Conservation (phyloP, 2,113 vertebrate genomes). For the Myxocyprinus asiaticus region DNA sequence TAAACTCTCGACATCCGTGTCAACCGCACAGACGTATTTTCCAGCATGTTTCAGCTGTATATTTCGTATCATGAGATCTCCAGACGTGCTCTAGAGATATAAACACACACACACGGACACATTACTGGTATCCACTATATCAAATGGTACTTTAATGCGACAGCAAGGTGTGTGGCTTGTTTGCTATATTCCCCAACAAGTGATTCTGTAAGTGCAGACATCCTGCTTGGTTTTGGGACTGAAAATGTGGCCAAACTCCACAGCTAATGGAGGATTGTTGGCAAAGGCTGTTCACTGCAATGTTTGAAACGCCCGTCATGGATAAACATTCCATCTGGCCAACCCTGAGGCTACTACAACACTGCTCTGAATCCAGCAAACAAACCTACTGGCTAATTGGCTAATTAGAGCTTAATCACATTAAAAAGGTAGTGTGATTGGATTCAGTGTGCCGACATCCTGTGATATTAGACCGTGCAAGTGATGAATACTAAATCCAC, state of each 20-base stretch:
- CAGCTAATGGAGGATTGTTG: constrained; percentile 37
- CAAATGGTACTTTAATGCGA: neutral
- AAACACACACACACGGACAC: constrained; percentile 33
- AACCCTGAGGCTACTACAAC: constrained; percentile 11
- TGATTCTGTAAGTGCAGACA: constrained; percentile 18
- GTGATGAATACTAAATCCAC: constrained; percentile 43
- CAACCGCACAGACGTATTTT: constrained; percentile 88
- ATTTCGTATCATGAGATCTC: constrained; percentile 93
- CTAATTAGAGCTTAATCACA: constrained; percentile 52
- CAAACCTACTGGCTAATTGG: constrained; percentile 46
- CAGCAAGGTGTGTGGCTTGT: constrained; percentile 1
- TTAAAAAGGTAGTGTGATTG: constrained; percentile 47
- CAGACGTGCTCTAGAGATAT: constrained; percentile 80
- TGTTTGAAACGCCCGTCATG: constrained; percentile 35
- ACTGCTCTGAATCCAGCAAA: constrained; percentile 8
- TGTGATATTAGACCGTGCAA: constrained; percentile 19
- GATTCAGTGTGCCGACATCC: constrained; percentile 41
- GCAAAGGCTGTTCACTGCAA: neutral
- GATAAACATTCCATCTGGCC: constrained; percentile 43
- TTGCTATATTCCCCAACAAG: neutral
- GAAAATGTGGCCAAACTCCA: constrained; percentile 28
- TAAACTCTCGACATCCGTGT: constrained; percentile 88
- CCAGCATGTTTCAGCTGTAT: constrained; percentile 89
- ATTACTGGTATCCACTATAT: constrained; percentile 14
- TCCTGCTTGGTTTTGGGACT: constrained; percentile 14